Conservation (phyloP, 2,888 invertebrate genomes). For the Pantelozetes paolii region DNA sequence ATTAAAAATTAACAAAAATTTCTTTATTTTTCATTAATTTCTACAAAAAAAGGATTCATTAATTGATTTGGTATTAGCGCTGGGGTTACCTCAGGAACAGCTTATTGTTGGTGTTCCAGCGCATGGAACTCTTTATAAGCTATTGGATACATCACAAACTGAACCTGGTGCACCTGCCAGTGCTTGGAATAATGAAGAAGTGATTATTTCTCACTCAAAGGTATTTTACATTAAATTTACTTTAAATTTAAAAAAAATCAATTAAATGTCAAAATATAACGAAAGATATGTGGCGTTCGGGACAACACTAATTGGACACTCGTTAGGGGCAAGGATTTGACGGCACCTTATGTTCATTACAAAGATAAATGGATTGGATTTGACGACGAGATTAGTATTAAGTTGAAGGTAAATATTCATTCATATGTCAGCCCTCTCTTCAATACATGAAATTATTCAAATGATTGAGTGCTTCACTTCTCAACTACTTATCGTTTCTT, state of each 20-base stretch:
- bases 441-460: neutral
- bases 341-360: slow-evolving; percentile 42
- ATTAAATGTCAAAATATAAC: neutral
- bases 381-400: slow-evolving; percentile 45
- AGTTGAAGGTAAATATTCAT: slow-evolving; percentile 38
- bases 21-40: neutral
- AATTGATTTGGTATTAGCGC: slow-evolving; percentile 42
- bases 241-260: neutral
- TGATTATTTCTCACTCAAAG: slow-evolving; percentile 43
- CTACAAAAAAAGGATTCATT: slow-evolving; percentile 41
- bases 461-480: slow-evolving; percentile 11
- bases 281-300: slow-evolving; percentile 41
- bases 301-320: slow-evolving; percentile 43
- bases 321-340: slow-evolving; percentile 42
- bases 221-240: slow-evolving; percentile 5
- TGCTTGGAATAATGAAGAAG: slow-evolving; percentile 40
- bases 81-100: slow-evolving; percentile 42
- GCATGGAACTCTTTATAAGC: slow-evolving; percentile 41
- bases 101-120: slow-evolving; percentile 43
- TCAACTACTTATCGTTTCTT: neutral
- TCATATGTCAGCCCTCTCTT: neutral
- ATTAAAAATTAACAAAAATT: neutral
- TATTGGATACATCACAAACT: slow-evolving; percentile 30
- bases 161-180: slow-evolving; percentile 40
- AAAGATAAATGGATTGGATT: slow-evolving; percentile 44